A percentile compares a stretch with the other conserved stretches of the same genome.
Conservation (phyloP, 2,797 vertebrate species). For the Spondyliosoma cantharus region DNA sequence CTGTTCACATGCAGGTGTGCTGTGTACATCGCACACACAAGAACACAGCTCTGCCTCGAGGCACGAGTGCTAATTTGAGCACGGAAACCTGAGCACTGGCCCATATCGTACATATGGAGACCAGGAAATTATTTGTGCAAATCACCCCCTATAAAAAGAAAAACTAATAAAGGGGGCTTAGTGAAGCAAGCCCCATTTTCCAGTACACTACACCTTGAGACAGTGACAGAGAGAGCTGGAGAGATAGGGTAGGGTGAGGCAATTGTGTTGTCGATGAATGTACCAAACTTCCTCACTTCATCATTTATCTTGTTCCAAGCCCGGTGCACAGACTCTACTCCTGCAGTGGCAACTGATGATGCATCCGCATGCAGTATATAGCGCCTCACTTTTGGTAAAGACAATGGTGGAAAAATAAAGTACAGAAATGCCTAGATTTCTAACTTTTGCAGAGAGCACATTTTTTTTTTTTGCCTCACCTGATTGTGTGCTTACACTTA, state of each 20-base stretch:
- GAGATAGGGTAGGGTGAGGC: constrained; percentile 68
- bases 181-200: constrained; percentile 82
- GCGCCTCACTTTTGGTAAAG: constrained; percentile 32
- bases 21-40: constrained; percentile 9
- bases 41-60: constrained; percentile 30
- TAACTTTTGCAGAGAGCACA: not conserved
- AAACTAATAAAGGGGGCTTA: constrained; percentile 80
- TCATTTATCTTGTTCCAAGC: constrained; percentile 74
- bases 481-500: not conserved
- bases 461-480: not conserved
- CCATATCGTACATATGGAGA: constrained; percentile 76
- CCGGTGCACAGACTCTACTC: constrained; percentile 47
- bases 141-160: constrained; percentile 77
- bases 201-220: constrained; percentile 83
- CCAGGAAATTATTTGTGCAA: constrained; percentile 79
- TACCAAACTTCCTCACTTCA: constrained; percentile 68
- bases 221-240: constrained; percentile 75
- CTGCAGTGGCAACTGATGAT: constrained; percentile 48
- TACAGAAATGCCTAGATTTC: constrained; percentile 22
- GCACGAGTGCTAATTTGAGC: constrained; percentile 58
- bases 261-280: constrained; percentile 75
- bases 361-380: constrained; percentile 26
- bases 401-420: constrained; percentile 28
- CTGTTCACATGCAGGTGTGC: constrained; percentile 10
- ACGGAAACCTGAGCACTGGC: constrained; percentile 58